Evolutionary conservation across 1,140 invertebrate genomes (phyloP).

Genomic region (Drosophila bifasciata): DNA sequence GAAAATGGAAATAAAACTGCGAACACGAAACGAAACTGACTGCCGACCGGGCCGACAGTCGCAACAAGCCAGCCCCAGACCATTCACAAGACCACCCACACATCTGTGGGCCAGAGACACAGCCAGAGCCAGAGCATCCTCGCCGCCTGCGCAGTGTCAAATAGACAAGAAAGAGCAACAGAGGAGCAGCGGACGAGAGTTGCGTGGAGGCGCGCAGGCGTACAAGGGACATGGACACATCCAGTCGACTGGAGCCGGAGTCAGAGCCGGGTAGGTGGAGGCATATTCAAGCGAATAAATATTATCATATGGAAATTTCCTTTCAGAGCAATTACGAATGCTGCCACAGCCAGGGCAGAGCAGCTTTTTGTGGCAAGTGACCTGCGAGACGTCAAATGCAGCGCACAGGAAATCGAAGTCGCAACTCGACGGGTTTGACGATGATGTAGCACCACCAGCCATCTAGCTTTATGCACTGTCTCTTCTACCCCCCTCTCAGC

Average conservation of each 20-base stretch:
- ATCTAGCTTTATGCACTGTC: constrained; percentile 47
- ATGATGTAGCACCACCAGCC: constrained; percentile 75
- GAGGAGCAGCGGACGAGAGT: constrained; percentile 14
- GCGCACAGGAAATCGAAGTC: constrained; percentile 79
- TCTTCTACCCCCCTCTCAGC: constrained; percentile 6
- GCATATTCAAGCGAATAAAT: constrained; percentile 80
- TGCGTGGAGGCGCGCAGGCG: constrained; percentile 74
- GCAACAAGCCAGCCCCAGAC: constrained; percentile 13
- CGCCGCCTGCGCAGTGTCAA: constrained; percentile 80
- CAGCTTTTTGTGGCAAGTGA: constrained; percentile 52
- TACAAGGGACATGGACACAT: constrained; percentile 30
- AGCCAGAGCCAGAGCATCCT: constrained; percentile 70
- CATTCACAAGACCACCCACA: constrained; percentile 62
- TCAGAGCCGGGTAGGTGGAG: constrained; percentile 56
- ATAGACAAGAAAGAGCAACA: constrained; percentile 64
- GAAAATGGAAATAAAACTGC: constrained; percentile 75
- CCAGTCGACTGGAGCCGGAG: constrained; percentile 19
- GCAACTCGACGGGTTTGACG: constrained; percentile 77
- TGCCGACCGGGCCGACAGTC: constrained; percentile 2
- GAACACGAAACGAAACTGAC: constrained; percentile 57
- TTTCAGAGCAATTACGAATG: constrained; percentile 76
- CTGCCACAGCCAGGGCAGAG: constrained; percentile 33
- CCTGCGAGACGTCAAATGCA: constrained; percentile 73
- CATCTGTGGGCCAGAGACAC: constrained; percentile 23
- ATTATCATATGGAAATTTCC: constrained; percentile 82